Conservation (phyloP, 1,140 invertebrate species). For the Pachyrhynchus sulphureomaculatus region DNA sequence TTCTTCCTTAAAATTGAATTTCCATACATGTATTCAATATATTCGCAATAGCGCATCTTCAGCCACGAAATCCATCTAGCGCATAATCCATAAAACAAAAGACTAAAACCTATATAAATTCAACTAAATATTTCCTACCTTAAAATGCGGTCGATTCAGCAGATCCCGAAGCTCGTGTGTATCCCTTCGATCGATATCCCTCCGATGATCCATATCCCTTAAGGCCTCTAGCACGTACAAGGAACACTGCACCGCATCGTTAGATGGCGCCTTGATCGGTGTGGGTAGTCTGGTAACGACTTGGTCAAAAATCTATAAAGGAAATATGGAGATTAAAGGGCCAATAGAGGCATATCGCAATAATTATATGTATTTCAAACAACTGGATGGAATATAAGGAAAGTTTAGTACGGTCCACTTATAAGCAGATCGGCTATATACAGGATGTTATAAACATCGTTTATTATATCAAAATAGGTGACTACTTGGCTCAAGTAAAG, state of each 20-base stretch:
- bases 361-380: no score
- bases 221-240: constrained; percentile 73
- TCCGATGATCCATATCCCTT: constrained; percentile 58
- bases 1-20: no score
- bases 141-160: constrained; percentile 78
- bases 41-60: no score
- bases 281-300: constrained; percentile 77
- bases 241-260: constrained; percentile 76
- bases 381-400: no score
- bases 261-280: constrained; percentile 70
- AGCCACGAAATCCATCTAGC: no score
- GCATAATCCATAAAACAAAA: background rate
- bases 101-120: background rate
- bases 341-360: background rate
- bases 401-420: no score
- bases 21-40: no score
- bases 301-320: constrained; percentile 77
- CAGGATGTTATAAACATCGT: no score
- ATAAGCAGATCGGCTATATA: no score
- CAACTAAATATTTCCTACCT: constrained; percentile 59
- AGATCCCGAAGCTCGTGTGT: constrained; percentile 79
- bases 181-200: constrained; percentile 55
- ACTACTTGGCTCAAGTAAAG: no score
- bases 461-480: no score
- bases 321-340: constrained; percentile 4